phyloP scores from a whole-genome alignment of 2,888 invertebrate species.

The Branchipolynoe longqiensis region DNA sequence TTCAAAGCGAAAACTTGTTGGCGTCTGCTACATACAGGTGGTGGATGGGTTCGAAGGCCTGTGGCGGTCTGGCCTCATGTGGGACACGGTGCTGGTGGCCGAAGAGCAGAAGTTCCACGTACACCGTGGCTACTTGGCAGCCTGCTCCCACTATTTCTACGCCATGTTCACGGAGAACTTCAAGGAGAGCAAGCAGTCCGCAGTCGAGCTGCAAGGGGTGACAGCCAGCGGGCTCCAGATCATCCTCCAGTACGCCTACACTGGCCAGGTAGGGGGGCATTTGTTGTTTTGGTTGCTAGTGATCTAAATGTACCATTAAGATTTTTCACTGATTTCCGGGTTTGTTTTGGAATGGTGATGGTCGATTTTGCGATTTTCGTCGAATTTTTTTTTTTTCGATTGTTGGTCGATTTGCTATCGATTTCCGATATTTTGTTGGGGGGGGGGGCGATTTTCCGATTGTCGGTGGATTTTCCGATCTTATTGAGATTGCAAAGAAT shows the following conservation, averaged over 20 bases:
- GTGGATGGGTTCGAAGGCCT: slow-evolving; percentile 68
- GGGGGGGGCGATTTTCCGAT: too few species aligned
- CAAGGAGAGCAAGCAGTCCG: slow-evolving; percentile 77
- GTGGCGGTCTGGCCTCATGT: slow-evolving; percentile 68
- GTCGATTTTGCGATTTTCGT: too few species aligned
- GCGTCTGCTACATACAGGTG: too few species aligned
- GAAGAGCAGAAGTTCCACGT: slow-evolving; percentile 73
- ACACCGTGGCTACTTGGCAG: slow-evolving; percentile 80
- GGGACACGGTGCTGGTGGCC: slow-evolving; percentile 68
- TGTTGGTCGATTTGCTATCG: too few species aligned
- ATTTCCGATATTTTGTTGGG: too few species aligned
- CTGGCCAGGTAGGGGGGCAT: slow-evolving; percentile 66
- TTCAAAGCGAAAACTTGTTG: too few species aligned
- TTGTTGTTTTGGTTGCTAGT: neutral
- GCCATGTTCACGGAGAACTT: slow-evolving; percentile 81
- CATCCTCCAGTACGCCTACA: slow-evolving; percentile 80
- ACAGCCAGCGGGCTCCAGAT: slow-evolving; percentile 80
- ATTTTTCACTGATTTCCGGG: neutral
- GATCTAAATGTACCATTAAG: neutral
- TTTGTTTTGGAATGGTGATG: neutral
- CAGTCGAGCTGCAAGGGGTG: slow-evolving; percentile 80
- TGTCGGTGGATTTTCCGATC: too few species aligned
- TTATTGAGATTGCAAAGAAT: too few species aligned
- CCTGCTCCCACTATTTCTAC: slow-evolving; percentile 81
- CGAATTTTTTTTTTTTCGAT: too few species aligned